Percentiles rank a stretch among this genome's conserved stretches.
Conservation (phyloP, 2,113 vertebrate genomes). For the Sinocyclocheilus maitianheensis region DNA sequence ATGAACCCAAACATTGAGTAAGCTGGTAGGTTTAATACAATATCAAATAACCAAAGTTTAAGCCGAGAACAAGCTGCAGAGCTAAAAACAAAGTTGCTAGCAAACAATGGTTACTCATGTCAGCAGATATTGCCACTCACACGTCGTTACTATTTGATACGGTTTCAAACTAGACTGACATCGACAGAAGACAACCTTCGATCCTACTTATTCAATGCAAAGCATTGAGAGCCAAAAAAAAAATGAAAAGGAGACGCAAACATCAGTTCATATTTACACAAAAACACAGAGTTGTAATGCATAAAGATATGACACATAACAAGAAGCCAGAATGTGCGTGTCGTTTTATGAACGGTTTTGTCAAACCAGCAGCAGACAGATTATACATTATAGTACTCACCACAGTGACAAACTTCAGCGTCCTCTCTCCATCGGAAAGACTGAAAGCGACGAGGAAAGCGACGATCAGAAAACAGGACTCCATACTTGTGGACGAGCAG, state of each 20-base stretch:
- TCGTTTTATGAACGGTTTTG: neutral
- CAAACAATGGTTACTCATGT: neutral
- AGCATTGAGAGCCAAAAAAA: neutral
- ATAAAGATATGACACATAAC: neutral
- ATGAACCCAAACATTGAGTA: neutral
- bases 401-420: slow-evolving; percentile 45
- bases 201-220: neutral
- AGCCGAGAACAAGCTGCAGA: neutral
- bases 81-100: neutral
- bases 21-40: no score
- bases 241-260: no score
- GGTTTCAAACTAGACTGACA: neutral
- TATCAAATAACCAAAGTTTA: no score
- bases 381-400: slow-evolving; percentile 38
- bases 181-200: neutral
- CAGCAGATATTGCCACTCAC: neutral
- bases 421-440: slow-evolving; percentile 32
- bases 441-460: slow-evolving; percentile 17
- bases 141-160: neutral
- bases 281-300: neutral
- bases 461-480: neutral
- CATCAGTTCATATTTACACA: neutral
- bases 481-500: slow-evolving; percentile 17
- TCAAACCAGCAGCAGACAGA: neutral
- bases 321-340: neutral